phyloP scores from a whole-genome alignment of 2,797 vertebrate genomes.

The Pseudochirops cupreus region DNA sequence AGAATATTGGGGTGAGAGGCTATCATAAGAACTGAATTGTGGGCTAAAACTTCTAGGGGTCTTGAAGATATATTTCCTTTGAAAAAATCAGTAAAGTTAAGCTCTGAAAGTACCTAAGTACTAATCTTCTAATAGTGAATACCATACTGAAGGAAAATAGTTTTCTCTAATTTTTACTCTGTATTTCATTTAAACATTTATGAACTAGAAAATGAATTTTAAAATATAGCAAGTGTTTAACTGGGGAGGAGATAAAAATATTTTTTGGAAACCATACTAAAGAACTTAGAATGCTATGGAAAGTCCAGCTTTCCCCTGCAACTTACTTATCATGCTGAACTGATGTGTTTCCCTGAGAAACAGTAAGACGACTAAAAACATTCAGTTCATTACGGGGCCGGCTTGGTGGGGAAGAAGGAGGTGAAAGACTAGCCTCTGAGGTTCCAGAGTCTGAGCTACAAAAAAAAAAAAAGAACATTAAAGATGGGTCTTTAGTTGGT shows the following conservation, averaged over 20 bases:
- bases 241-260: constrained; percentile 55
- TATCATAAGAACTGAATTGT: constrained; percentile 27
- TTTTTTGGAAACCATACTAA: constrained; percentile 66
- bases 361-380: constrained; percentile 91
- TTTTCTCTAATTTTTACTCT: constrained; percentile 65
- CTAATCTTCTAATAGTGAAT: constrained; percentile 79
- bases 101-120: constrained; percentile 32
- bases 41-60: constrained; percentile 57
- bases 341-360: constrained; percentile 89
- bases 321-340: constrained; percentile 92
- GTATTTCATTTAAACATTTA: constrained; percentile 55
- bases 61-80: constrained; percentile 54
- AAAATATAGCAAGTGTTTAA: constrained; percentile 48
- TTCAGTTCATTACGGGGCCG: constrained; percentile 91
- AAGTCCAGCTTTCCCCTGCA: constrained; percentile 76
- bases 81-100: constrained; percentile 62
- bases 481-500: constrained; percentile 81
- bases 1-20: background rate
- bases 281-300: constrained; percentile 52
- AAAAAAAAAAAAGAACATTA: constrained; percentile 86
- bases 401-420: constrained; percentile 91
- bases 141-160: constrained; percentile 84
- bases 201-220: constrained; percentile 62
- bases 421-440: constrained; percentile 90
- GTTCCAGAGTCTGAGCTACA: constrained; percentile 91